Evolutionary conservation across 2,113 vertebrate genomes (phyloP).

Genomic region (Dolichotis patagonum): DNA sequence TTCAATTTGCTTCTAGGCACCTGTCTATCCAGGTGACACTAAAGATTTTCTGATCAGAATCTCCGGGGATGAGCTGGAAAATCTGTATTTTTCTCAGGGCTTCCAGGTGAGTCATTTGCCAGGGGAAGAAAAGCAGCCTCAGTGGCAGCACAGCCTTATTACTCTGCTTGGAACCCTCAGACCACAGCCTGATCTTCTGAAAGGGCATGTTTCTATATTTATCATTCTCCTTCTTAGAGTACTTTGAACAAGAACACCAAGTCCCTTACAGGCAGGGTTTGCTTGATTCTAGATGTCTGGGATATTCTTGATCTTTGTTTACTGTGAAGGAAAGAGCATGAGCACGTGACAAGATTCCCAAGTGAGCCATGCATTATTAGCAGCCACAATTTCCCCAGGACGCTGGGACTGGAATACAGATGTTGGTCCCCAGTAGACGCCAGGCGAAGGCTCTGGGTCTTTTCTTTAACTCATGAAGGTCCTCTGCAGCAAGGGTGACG

Average conservation of each 20-base stretch:
- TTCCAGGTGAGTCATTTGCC: not conserved
- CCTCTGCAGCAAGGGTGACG: not conserved
- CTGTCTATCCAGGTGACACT: not conserved
- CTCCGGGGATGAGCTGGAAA: not conserved
- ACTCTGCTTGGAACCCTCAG: not conserved
- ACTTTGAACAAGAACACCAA: conserved; percentile 20
- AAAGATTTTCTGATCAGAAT: too few species aligned
- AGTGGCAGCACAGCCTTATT: not conserved
- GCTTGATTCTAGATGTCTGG: not conserved
- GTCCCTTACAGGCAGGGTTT: not conserved
- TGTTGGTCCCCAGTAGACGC: accelerated
- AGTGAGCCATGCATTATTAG: not conserved
- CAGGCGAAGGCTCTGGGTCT: accelerated
- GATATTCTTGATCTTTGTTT: conserved; percentile 40
- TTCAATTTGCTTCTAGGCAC: not conserved
- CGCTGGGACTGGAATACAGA: not conserved
- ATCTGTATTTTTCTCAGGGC: not conserved
- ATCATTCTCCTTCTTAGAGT: not conserved
- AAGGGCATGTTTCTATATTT: conserved; percentile 61
- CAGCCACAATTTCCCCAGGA: not conserved
- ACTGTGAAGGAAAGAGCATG: not conserved
- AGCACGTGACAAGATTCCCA: accelerated
- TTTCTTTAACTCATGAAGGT: not conserved
- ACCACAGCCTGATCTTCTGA: not conserved
- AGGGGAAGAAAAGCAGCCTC: not conserved